Evolutionary conservation across 2,888 invertebrate genomes (phyloP).

Genomic region (Epirrhoe tristata): DNA sequence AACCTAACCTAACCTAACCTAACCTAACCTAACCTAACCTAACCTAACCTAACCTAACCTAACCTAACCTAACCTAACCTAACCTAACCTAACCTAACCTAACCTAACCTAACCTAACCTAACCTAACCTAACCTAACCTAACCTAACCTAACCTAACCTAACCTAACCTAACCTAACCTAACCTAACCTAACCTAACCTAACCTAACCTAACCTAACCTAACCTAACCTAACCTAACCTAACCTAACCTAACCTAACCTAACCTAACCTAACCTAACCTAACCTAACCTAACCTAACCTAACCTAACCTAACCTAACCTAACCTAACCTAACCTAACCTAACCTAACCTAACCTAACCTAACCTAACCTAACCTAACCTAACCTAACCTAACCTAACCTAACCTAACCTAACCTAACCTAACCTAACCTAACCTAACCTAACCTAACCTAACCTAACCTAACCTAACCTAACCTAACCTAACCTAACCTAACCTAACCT

Average conservation of each 20-base stretch:
- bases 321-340: conserved; percentile 35
- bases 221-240: conserved; percentile 36
- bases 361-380: conserved; percentile 34
- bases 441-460: conserved; percentile 32
- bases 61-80: conserved; percentile 39
- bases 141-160: conserved; percentile 20
- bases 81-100: conserved; percentile 28
- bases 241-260: conserved; percentile 39
- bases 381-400: conserved; percentile 31
- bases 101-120: conserved; percentile 16
- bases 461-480: conserved; percentile 30
- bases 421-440: conserved; percentile 14
- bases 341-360: conserved; percentile 35
- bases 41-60: conserved; percentile 40
- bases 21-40: conserved; percentile 49
- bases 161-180: conserved; percentile 33
- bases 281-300: conserved; percentile 35
- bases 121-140: conserved; percentile 17
- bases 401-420: conserved; percentile 10
- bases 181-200: conserved; percentile 41
- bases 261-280: conserved; percentile 39
- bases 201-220: conserved; percentile 37
- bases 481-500: conserved; percentile 27
- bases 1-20: conserved; percentile 47
- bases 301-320: conserved; percentile 35